Percentiles rank a stretch among this genome's conserved stretches.
Evolutionary conservation across 2,113 vertebrate species (phyloP).

Genomic region (Psammodynastes pulverulentus): DNA sequence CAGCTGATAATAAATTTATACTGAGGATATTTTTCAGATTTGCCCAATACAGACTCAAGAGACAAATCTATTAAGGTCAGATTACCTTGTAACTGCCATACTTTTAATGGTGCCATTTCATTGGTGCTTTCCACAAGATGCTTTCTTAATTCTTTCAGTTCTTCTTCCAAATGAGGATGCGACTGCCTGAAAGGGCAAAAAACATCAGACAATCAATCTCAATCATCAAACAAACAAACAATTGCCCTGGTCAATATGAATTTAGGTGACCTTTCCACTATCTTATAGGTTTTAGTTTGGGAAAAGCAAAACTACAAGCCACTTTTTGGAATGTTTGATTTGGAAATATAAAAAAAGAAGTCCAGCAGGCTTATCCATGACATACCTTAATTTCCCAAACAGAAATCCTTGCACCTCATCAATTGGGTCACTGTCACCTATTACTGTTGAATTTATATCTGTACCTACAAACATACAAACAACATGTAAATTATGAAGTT

Average conservation of each 20-base stretch:
- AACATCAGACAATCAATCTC: conserved; percentile 11
- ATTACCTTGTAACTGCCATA: conserved; percentile 97
- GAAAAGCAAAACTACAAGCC: neutral
- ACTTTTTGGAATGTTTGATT: neutral
- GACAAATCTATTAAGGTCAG: neutral
- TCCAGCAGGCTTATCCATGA: neutral
- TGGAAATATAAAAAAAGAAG: neutral
- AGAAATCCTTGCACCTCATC: conserved; percentile 98
- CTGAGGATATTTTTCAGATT: neutral
- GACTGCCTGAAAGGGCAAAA: conserved; percentile 69
- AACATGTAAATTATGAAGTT: neutral
- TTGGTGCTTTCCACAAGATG: conserved; percentile 97
- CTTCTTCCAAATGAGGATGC: conserved; percentile 85
- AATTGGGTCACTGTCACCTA: conserved; percentile 89
- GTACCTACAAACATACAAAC: conserved; percentile 69
- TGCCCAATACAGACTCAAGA: neutral
- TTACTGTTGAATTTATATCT: conserved; percentile 87
- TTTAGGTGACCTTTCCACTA: neutral
- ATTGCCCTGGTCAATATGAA: neutral
- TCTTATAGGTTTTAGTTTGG: neutral
- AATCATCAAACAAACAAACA: neutral
- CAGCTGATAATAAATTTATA: neutral
- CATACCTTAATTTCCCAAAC: conserved; percentile 95
- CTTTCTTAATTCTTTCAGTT: conserved; percentile 92
- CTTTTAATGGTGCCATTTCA: conserved; percentile 97